Evolutionary conservation across 2,113 vertebrate genomes (phyloP).

Genomic region (Glaucomys volans): DNA sequence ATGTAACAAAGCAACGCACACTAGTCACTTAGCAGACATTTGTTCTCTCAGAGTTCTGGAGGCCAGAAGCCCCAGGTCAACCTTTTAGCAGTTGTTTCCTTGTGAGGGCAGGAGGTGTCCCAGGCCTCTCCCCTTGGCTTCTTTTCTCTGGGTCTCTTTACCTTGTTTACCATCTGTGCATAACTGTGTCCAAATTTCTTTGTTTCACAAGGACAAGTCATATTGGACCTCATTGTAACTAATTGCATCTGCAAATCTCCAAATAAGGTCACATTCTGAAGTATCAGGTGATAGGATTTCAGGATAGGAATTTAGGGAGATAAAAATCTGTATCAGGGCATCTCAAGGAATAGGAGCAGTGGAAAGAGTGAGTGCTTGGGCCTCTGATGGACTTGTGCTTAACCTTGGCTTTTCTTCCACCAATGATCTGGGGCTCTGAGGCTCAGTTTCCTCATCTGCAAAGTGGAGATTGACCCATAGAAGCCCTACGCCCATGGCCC

Average conservation of each 20-base stretch:
- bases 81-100: not conserved
- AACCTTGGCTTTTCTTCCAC: not conserved
- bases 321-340: not conserved
- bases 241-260: not conserved
- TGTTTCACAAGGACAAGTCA: not conserved
- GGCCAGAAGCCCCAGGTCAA: not conserved
- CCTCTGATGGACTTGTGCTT: not conserved
- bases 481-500: too few species aligned
- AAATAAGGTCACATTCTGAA: not conserved
- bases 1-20: not conserved
- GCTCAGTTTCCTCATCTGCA: not conserved
- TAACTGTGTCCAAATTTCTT: not conserved
- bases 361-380: not conserved
- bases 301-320: rapidly evolving
- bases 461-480: not conserved
- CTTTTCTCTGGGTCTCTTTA: not conserved
- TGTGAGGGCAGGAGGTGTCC: not conserved
- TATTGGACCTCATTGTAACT: not conserved
- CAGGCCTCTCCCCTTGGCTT: not conserved
- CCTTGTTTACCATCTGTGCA: rapidly evolving
- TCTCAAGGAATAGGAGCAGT: not conserved
- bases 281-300: not conserved
- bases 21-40: not conserved
- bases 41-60: not conserved
- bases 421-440: not conserved